Evolutionary conservation across 2,113 vertebrate genomes (phyloP).

Genomic region (Notechis scutatus): DNA sequence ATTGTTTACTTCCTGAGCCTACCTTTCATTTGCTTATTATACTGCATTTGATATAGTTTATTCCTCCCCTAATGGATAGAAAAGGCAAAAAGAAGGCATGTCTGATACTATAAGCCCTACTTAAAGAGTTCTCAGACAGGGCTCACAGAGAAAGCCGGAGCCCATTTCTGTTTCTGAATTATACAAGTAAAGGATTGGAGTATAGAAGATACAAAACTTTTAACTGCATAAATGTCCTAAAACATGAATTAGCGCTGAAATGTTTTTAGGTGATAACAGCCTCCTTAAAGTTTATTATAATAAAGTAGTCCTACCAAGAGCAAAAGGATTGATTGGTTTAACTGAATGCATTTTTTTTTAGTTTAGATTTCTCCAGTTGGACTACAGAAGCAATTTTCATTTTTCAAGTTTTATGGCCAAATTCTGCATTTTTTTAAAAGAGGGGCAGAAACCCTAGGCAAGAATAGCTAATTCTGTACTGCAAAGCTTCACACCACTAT

Average conservation of each 20-base stretch:
- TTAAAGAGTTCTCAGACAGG: slow-evolving; percentile 46
- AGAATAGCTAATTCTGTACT: neutral
- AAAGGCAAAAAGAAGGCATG: neutral
- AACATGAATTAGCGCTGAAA: neutral
- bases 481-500: neutral
- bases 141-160: neutral
- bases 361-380: neutral
- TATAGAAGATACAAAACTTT: neutral
- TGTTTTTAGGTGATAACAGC: neutral
- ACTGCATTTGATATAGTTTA: neutral
- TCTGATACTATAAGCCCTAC: slow-evolving; percentile 38
- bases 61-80: neutral
- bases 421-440: neutral
- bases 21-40: neutral
- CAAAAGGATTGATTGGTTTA: neutral
- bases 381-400: neutral
- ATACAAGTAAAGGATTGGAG: neutral
- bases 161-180: neutral
- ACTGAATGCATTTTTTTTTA: neutral
- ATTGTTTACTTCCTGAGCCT: neutral
- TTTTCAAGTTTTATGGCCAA: neutral
- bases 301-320: neutral
- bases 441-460: neutral
- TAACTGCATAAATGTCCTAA: neutral
- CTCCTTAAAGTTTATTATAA: neutral